phyloP scores from a whole-genome alignment of 2,113 vertebrate genomes.

The Butorides virescens region DNA sequence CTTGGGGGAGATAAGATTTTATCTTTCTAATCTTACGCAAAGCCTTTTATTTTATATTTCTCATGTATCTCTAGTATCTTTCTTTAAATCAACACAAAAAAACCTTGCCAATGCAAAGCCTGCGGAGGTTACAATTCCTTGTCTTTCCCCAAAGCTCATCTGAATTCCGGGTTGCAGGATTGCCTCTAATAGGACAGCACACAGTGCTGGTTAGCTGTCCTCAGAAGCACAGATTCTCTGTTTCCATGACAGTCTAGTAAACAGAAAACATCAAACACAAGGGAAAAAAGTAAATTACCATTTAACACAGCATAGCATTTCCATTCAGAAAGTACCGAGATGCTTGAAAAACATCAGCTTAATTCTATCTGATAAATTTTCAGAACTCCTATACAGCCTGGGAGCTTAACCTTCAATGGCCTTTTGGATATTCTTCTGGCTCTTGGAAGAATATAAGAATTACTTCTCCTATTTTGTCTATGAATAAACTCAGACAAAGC shows the following conservation, averaged over 20 bases:
- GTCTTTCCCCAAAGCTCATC: not conserved
- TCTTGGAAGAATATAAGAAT: not conserved
- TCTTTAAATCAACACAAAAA: not conserved
- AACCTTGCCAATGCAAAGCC: not conserved
- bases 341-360: not conserved
- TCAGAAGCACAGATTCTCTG: not conserved
- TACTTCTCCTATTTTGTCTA: not conserved
- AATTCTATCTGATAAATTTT: not conserved
- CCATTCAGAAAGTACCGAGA: not conserved
- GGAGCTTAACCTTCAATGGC: not conserved
- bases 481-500: not conserved
- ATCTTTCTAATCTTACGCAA: not conserved
- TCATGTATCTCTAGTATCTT: not conserved
- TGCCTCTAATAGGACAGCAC: not conserved
- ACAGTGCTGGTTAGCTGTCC: fast-evolving
- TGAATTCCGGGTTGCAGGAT: not conserved
- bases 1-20: not conserved
- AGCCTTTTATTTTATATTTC: not conserved
- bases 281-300: not conserved
- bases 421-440: not conserved
- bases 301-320: not conserved
- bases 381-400: not conserved
- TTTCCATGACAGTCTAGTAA: not conserved
- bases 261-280: not conserved
- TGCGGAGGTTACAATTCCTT: not conserved